Percentiles rank a stretch among this genome's conserved stretches.
Evolutionary conservation across 2,113 vertebrate genomes (phyloP).

Genomic region (Lepisosteus osseus): DNA sequence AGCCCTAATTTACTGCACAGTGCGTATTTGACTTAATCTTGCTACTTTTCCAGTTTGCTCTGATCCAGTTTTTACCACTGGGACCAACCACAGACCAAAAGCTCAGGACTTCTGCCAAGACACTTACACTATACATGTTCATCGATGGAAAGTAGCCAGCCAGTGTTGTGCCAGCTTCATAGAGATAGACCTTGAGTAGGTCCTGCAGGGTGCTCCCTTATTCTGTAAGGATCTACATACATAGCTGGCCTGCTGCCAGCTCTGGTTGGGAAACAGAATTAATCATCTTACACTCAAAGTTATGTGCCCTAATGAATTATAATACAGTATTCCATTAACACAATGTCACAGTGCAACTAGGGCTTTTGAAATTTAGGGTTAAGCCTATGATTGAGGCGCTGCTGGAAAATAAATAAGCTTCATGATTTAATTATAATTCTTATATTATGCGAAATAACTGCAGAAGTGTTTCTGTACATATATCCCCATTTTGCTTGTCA

Average conservation of each 20-base stretch:
- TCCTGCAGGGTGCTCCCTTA: conserved; percentile 5
- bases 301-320: neutral
- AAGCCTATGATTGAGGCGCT: neutral
- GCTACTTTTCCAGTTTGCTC: neutral
- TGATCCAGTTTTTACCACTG: conserved; percentile 8
- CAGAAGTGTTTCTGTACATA: no score
- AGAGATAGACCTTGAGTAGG: neutral
- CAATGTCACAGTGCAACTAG: neutral
- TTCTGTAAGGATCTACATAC: neutral
- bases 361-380: neutral
- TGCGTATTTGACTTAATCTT: conserved; percentile 1
- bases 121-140: conserved; percentile 21
- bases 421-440: neutral
- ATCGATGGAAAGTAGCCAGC: conserved; percentile 18
- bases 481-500: no score
- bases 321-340: neutral
- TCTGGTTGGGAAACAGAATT: neutral
- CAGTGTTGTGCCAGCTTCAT: conserved; percentile 19
- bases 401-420: neutral
- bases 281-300: neutral
- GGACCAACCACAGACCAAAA: conserved; percentile 18
- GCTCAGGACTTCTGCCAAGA: conserved; percentile 16
- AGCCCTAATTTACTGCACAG: conserved; percentile 1
- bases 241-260: neutral
- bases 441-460: no score